Evolutionary conservation across 2,888 invertebrate species (phyloP).

Genomic region (Temnothorax unifasciatus): DNA sequence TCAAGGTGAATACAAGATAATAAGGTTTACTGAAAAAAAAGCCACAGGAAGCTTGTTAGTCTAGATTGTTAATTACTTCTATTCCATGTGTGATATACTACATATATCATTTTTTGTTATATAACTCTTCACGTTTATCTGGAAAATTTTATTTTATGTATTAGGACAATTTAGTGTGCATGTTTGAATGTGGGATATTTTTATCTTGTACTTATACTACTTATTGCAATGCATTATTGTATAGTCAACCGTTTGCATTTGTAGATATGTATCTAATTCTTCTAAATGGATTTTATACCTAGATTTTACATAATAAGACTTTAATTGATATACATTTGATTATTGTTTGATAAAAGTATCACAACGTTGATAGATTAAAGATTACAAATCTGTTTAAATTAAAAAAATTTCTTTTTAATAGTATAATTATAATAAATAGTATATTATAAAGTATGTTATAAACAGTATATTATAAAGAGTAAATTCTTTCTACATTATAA

Average conservation of each 20-base stretch:
- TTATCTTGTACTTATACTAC: slow-evolving; percentile 13
- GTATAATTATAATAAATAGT: too few species aligned
- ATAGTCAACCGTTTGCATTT: neutral
- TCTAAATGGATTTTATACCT: neutral
- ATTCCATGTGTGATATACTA: neutral
- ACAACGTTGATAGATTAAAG: neutral
- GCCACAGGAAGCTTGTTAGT: neutral
- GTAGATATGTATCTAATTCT: neutral
- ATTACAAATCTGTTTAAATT: slow-evolving; percentile 8
- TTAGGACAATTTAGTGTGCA: neutral
- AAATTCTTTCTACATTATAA: neutral
- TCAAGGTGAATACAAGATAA: slow-evolving; percentile 90
- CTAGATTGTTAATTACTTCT: slow-evolving; percentile 1
- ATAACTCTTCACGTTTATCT: neutral
- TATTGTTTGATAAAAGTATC: neutral
- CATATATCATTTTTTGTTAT: neutral
- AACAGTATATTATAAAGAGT: too few species aligned
- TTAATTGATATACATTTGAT: neutral
- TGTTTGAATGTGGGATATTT: slow-evolving; percentile 16
- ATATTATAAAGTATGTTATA: too few species aligned
- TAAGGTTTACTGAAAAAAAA: neutral
- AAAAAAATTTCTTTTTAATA: neutral
- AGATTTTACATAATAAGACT: neutral
- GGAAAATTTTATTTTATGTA: slow-evolving; percentile 8
- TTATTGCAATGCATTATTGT: neutral